Percentiles rank a stretch among this genome's conserved stretches.
Evolutionary conservation across 2,113 vertebrate species (phyloP).

Genomic region (Petroica traversi): DNA sequence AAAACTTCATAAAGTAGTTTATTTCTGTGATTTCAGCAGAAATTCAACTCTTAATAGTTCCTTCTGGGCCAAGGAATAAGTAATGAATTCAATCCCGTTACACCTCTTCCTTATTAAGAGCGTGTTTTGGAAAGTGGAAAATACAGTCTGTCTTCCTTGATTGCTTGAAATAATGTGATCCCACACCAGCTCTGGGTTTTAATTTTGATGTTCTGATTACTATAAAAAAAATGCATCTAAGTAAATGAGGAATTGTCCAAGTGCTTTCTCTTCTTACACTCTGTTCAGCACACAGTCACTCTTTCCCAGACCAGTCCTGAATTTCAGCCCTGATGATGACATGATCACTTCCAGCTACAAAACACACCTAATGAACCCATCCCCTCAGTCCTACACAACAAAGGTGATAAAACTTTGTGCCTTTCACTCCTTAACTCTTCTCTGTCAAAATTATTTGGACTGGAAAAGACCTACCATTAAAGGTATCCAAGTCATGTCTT

Average conservation of each 20-base stretch:
- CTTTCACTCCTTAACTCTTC: background rate
- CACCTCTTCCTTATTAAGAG: background rate
- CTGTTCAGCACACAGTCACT: background rate
- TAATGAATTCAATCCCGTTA: background rate
- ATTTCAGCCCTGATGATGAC: background rate
- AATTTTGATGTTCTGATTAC: background rate
- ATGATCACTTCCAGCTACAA: background rate
- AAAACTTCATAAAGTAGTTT: background rate
- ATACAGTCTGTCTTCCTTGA: background rate
- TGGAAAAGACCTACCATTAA: background rate
- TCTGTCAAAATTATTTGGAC: background rate
- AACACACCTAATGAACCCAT: background rate
- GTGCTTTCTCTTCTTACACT: background rate
- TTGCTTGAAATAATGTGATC: background rate
- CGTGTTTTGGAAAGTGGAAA: background rate
- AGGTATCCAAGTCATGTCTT: background rate
- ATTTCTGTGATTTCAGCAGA: background rate
- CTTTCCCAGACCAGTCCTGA: background rate
- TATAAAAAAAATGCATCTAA: background rate
- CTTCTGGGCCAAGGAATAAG: background rate
- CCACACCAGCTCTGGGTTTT: background rate
- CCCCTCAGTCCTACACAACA: background rate
- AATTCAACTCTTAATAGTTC: background rate
- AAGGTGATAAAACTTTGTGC: background rate
- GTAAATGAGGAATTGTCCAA: background rate